Evolutionary conservation across 2,888 invertebrate genomes (phyloP).

Genomic region (Habroteleia sp.): DNA sequence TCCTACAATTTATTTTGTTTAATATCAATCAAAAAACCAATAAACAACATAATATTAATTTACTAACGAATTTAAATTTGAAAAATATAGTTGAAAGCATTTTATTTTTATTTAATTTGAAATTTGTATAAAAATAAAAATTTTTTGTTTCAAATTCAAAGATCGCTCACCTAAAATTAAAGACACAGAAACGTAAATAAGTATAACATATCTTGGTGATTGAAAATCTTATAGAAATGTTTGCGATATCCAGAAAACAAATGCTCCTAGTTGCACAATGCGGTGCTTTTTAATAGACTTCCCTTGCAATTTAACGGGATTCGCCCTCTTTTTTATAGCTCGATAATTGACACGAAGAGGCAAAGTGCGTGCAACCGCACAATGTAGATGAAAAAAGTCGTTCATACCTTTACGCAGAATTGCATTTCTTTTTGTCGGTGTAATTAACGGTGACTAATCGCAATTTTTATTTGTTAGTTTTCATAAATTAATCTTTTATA

Average conservation of each 20-base stretch:
- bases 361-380: slow-evolving; percentile 57
- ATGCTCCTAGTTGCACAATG: slow-evolving; percentile 18
- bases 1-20: slow-evolving; percentile 13
- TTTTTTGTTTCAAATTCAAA: not conserved
- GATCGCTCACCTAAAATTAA: slow-evolving; percentile 25
- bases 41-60: not conserved
- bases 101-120: too few relatives aligned
- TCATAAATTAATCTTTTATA: slow-evolving; percentile 10
- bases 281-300: slow-evolving; percentile 52
- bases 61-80: not conserved
- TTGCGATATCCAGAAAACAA: slow-evolving; percentile 36
- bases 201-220: slow-evolving; percentile 30
- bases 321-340: slow-evolving; percentile 48
- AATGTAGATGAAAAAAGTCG: slow-evolving; percentile 45
- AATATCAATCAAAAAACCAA: too few relatives aligned
- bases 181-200: slow-evolving; percentile 1
- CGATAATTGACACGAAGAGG: slow-evolving; percentile 48
- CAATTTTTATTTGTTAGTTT: slow-evolving; percentile 33
- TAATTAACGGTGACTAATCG: slow-evolving; percentile 46
- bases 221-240: slow-evolving; percentile 1
- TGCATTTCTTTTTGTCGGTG: slow-evolving; percentile 27
- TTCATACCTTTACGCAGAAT: slow-evolving; percentile 38
- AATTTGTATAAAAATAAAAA: too few relatives aligned
- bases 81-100: slow-evolving; percentile 6
- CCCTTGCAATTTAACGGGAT: slow-evolving; percentile 61